Conservation (phyloP, 1,140 invertebrate species). For the Arion vulgaris region DNA sequence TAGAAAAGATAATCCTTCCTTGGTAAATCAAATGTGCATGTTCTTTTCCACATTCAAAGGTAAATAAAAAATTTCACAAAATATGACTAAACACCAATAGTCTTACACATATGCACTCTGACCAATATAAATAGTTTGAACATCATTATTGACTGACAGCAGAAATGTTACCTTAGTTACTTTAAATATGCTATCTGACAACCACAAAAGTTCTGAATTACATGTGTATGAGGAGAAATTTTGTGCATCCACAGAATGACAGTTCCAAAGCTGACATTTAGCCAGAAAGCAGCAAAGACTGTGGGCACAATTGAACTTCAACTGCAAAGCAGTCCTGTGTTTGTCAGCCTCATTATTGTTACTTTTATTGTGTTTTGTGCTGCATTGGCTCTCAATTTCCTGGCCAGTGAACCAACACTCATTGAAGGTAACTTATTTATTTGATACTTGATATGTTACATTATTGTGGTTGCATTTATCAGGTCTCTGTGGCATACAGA, state of each 20-base stretch:
- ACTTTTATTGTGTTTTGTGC: conserved; percentile 12
- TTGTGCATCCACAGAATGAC: conserved; percentile 15
- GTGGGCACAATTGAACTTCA: neutral
- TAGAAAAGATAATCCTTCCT: too few species aligned
- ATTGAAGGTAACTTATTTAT: conserved; percentile 14
- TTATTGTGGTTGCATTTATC: neutral
- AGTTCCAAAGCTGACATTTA: neutral
- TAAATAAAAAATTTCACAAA: too few species aligned
- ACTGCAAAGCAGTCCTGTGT: conserved; percentile 20
- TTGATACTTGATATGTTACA: neutral
- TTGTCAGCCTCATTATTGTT: conserved; percentile 10
- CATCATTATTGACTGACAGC: too few species aligned
- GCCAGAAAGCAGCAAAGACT: conserved; percentile 4
- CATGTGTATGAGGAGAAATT: too few species aligned
- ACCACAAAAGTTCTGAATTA: neutral
- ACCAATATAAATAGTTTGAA: too few species aligned
- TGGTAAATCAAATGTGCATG: too few species aligned
- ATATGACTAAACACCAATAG: too few species aligned
- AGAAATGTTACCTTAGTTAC: too few species aligned
- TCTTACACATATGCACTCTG: too few species aligned
- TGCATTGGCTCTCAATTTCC: neutral
- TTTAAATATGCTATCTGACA: too few species aligned
- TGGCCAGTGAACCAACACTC: conserved; percentile 9
- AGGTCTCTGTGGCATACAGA: too few species aligned
- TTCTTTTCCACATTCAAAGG: too few species aligned